Conservation (phyloP, 2,113 vertebrate species). For the Melanocharis versteri region DNA sequence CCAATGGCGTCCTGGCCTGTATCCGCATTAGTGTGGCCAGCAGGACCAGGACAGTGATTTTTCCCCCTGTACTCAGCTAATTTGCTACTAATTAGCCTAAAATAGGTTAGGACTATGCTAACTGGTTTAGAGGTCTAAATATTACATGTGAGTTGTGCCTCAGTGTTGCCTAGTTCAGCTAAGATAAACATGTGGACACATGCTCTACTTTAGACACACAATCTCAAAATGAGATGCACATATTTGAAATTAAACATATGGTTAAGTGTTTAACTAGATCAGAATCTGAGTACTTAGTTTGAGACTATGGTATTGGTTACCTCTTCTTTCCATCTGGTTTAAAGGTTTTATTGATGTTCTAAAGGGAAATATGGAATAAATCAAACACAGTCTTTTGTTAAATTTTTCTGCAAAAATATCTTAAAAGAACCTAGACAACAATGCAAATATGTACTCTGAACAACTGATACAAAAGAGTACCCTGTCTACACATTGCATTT, state of each 20-base stretch:
- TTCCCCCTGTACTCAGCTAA: background rate
- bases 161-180: background rate
- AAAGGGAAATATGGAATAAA: conserved; percentile 3
- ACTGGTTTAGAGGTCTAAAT: background rate
- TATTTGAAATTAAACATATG: conserved; percentile 24
- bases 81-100: background rate
- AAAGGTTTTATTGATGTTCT: background rate
- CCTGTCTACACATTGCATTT: background rate
- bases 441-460: background rate
- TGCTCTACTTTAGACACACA: background rate
- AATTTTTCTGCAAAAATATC: conserved; percentile 7
- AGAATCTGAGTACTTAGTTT: background rate
- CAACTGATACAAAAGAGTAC: background rate
- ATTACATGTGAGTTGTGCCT: background rate
- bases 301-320: background rate
- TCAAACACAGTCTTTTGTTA: background rate
- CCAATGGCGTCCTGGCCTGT: background rate
- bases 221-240: background rate
- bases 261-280: background rate
- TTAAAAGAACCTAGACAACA: background rate
- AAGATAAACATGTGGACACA: background rate
- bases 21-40: background rate
- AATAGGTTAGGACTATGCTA: background rate
- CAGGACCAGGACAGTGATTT: background rate
- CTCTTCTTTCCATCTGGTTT: conserved; percentile 3